Base-by-base conservation (phyloP, 2,888 invertebrate genomes). In the Pseudococcus jackbeardsleyi region DNA sequence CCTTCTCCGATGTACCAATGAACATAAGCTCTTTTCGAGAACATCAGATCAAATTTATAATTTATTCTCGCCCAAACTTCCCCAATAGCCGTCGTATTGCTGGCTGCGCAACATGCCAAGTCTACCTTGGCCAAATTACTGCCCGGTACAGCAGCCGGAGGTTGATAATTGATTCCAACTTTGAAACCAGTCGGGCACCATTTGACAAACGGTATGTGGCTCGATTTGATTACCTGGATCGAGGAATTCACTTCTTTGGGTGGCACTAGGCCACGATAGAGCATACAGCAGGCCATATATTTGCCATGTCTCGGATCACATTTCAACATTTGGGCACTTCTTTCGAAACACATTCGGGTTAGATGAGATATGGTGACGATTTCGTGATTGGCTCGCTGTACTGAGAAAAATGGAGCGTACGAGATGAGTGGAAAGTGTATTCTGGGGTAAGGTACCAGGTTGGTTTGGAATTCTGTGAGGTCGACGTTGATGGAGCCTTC, bases 251-350 rank as follows among this genome's bases (percentile, higher is more conserved):
- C 85, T 33, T 85, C 85, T 59, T 85, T 85, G 85, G 85, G 85
- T 59, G 59, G 85, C 12, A 85, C 59, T 6, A 85, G 59, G 15
- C 85, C 85, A 7, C 85, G 85, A n/a, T 85, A 85, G 9, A 85
- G 85, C 85, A 85, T 85, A 59, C 85, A 85, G n/a, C 85, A 85
- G 59, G 85, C 85, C 85, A 85, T 85, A 54, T 85, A 85, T 33
- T 85, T 85, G 22, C 85, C 85, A 50, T 59, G 85, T 33, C 39
- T 50, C 0, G 85, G 85, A 39, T 85, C 85, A 48, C 85, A 85
- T 50, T 85, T 85, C 5, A 85, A 19, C 85, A 85, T 85, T 8
- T 85, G 85, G n/a, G 54, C 59, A 33, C 15, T 59, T 39, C 17
- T 50, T 59, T 85, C 85, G 59, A 85, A 85, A 50, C 85, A 85